Conservation (phyloP, 2,113 vertebrate genomes). For the Paratilapia polleni region DNA sequence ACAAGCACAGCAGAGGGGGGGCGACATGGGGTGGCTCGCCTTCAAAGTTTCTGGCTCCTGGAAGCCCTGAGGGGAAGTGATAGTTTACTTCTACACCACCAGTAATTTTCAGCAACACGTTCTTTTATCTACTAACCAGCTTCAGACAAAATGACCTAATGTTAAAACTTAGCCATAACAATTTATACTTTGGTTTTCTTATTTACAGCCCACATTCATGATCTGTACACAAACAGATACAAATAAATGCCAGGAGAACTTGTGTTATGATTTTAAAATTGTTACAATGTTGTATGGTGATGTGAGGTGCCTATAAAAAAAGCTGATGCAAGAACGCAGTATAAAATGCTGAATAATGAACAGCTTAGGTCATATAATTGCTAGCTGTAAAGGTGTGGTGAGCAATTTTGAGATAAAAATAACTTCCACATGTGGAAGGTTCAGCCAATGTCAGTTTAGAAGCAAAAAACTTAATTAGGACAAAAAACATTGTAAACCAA, state of each 20-base stretch:
- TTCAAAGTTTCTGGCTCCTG: constrained; percentile 37
- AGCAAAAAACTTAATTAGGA: neutral
- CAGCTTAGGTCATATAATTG: neutral
- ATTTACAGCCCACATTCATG: constrained; percentile 2
- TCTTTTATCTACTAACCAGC: neutral
- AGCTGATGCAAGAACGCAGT: neutral
- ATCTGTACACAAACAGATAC: neutral
- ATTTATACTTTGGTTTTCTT: neutral
- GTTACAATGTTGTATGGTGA: neutral
- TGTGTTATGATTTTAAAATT: neutral
- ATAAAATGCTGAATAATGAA: neutral
- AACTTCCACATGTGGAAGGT: neutral
- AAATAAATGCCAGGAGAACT: neutral
- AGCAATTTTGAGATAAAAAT: neutral
- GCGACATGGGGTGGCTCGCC: neutral
- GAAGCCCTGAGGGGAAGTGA: constrained; percentile 38
- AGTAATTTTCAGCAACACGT: constrained; percentile 1
- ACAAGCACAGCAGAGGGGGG: neutral
- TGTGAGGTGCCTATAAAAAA: neutral
- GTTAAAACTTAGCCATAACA: neutral
- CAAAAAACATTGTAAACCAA: neutral
- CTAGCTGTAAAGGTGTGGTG: neutral
- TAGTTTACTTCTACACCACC: constrained; percentile 16
- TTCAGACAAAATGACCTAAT: neutral
- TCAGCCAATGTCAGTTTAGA: neutral